Evolutionary conservation across 2,113 vertebrate species (phyloP).

Genomic region (Ranitomeya variabilis): DNA sequence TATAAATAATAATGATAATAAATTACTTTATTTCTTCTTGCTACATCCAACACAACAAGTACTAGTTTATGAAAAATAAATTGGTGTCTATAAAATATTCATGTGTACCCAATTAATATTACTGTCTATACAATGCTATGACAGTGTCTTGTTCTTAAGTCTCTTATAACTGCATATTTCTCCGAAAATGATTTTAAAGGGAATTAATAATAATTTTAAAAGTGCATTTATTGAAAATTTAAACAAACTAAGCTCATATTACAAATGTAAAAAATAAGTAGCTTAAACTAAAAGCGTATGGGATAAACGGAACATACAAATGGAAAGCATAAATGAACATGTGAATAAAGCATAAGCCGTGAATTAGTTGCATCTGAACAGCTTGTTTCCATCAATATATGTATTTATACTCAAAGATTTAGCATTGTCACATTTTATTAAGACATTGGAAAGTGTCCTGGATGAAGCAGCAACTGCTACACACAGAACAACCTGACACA

Average conservation of each 20-base stretch:
- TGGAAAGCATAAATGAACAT: neutral
- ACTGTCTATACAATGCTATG: neutral
- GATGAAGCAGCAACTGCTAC: too few relatives aligned
- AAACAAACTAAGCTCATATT: too few relatives aligned
- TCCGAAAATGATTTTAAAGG: neutral
- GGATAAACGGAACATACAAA: neutral
- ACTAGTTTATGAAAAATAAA: neutral
- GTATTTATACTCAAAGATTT: neutral
- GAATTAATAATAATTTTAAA: neutral
- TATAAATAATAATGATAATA: neutral
- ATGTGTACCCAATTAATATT: neutral
- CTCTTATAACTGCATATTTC: neutral
- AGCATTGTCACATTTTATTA: too few relatives aligned
- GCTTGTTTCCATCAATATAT: neutral
- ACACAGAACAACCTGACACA: too few relatives aligned
- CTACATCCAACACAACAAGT: neutral
- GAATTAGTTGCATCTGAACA: neutral
- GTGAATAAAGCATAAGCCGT: neutral
- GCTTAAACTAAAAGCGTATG: too few relatives aligned
- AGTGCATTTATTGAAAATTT: neutral
- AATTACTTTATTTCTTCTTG: neutral
- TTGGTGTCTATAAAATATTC: neutral
- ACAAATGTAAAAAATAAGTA: too few relatives aligned
- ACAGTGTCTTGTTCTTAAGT: neutral
- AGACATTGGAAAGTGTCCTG: too few relatives aligned